Evolutionary conservation across 2,888 invertebrate genomes (phyloP).

Genomic region (Cephus pygmeus): DNA sequence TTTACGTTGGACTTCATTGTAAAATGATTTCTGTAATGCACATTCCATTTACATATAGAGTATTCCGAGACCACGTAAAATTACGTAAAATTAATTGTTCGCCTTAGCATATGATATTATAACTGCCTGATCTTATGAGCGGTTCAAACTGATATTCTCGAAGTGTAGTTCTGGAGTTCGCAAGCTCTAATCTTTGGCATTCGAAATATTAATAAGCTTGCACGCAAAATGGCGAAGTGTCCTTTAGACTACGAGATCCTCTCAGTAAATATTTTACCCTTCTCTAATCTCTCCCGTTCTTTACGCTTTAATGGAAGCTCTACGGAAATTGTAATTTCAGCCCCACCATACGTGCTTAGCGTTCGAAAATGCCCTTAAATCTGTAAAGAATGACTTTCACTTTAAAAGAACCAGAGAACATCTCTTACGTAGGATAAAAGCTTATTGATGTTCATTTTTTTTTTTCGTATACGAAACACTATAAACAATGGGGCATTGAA

Average conservation of each 20-base stretch:
- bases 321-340: background rate
- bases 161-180: background rate
- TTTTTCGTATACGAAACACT: background rate
- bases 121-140: background rate
- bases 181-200: background rate
- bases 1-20: background rate
- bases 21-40: background rate
- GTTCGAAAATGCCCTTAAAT: background rate
- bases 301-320: background rate
- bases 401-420: background rate
- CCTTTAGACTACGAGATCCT: background rate
- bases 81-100: background rate
- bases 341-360: background rate
- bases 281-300: background rate
- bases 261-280: background rate
- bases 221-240: background rate
- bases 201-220: background rate
- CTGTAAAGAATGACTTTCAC: background rate
- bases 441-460: background rate
- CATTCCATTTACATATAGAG: background rate
- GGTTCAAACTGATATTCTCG: background rate
- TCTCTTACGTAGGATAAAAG: background rate
- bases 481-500: background rate
- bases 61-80: background rate
- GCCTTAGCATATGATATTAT: background rate